Conservation (phyloP, 2,113 vertebrate genomes). For the Vimba vimba region DNA sequence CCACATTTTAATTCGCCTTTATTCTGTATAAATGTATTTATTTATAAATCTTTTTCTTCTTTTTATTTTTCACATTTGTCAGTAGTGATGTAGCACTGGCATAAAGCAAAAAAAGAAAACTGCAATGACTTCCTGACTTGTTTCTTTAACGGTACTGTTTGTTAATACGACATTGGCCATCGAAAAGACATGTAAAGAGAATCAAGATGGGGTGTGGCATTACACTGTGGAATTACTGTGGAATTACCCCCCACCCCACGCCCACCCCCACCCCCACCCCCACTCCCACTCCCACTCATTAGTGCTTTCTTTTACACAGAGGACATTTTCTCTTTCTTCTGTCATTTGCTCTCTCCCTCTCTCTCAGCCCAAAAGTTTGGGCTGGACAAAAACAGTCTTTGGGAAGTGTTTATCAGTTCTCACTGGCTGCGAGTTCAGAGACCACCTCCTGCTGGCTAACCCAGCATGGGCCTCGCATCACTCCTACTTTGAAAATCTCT, state of each 20-base stretch:
- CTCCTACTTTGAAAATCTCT: conserved; percentile 56
- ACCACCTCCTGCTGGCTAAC: conserved; percentile 57
- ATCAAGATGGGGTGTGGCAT: not conserved
- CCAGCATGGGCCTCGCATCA: conserved; percentile 56
- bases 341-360: conserved; percentile 12
- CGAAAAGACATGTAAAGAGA: not conserved
- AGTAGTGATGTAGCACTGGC: not conserved
- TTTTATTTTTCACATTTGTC: not conserved
- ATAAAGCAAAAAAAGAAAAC: not conserved
- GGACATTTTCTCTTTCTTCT: conserved; percentile 8
- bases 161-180: not conserved
- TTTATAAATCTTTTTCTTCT: too few species aligned
- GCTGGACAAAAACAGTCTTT: conserved; percentile 57
- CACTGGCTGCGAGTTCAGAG: conserved; percentile 63
- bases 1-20: not conserved
- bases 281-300: conserved; percentile 1
- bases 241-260: not conserved
- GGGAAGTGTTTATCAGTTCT: conserved; percentile 65
- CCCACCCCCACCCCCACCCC: not conserved
- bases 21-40: not conserved
- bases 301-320: conserved; percentile 43
- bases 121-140: conserved; percentile 42
- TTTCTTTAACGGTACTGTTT: conserved; percentile 63
- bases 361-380: conserved; percentile 50
- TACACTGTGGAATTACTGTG: not conserved